Evolutionary conservation across 2,797 vertebrate species (phyloP).

Genomic region (Geotria australis): DNA sequence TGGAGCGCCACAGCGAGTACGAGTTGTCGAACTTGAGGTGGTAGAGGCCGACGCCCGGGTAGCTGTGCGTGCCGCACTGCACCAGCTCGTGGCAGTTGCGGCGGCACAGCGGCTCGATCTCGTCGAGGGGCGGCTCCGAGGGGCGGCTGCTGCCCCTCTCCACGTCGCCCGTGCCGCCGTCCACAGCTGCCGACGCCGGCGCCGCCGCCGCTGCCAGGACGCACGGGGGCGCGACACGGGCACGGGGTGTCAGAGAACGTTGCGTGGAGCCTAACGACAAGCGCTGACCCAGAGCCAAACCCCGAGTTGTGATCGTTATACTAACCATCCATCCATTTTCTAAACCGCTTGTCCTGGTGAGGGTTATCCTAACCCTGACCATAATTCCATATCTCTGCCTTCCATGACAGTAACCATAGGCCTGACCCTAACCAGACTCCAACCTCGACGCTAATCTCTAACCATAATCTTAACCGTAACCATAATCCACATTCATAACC

Average conservation of each 20-base stretch:
- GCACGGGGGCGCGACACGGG: neutral
- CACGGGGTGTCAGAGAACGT: neutral
- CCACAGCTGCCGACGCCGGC: conserved; percentile 32
- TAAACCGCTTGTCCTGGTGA: no score
- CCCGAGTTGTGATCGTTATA: neutral
- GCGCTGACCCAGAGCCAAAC: neutral
- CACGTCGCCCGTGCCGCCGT: conserved; percentile 45
- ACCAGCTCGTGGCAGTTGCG: conserved; percentile 67
- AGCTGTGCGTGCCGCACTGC: conserved; percentile 62
- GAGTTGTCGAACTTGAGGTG: conserved; percentile 94
- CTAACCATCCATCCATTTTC: no score
- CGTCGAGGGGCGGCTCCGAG: conserved; percentile 37
- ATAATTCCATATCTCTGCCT: no score
- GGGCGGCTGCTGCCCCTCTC: conserved; percentile 52
- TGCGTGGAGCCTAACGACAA: no score
- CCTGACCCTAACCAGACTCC: no score
- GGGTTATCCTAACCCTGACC: no score
- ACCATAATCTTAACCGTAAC: no score
- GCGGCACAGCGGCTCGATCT: conserved; percentile 65
- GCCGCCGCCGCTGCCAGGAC: neutral
- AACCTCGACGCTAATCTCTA: no score
- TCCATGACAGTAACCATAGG: no score
- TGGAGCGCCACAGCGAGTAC: conserved; percentile 81
- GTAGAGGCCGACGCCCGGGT: conserved; percentile 83
- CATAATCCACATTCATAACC: no score